phyloP scores from a whole-genome alignment of 2,113 vertebrate genomes.

The Silurus glanis region DNA sequence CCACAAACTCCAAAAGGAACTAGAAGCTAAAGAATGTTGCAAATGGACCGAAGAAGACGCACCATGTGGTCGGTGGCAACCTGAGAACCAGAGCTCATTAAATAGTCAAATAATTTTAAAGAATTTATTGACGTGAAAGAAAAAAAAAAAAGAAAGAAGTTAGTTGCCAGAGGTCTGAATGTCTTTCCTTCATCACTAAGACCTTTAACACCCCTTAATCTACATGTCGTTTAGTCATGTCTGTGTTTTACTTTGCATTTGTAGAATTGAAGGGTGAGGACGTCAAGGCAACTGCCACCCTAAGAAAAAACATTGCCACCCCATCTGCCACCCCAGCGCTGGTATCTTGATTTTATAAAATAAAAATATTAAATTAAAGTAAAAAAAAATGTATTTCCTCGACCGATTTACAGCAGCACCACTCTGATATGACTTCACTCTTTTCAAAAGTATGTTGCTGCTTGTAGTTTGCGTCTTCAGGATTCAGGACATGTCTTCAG shows the following conservation, averaged over 20 bases:
- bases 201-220: not conserved
- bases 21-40: not conserved
- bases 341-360: too few species aligned
- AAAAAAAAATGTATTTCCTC: too few species aligned
- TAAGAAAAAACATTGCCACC: too few species aligned
- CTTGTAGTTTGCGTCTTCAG: too few species aligned
- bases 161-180: not conserved
- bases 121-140: not conserved
- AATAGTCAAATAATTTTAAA: not conserved
- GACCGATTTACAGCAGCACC: too few species aligned
- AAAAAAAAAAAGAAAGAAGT: not conserved
- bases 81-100: not conserved
- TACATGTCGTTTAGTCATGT: not conserved
- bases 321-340: too few species aligned
- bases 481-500: too few species aligned
- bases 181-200: not conserved
- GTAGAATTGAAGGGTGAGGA: not conserved
- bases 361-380: too few species aligned
- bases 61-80: not conserved
- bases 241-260: not conserved
- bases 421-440: too few species aligned
- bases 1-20: not conserved
- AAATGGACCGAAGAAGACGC: not conserved
- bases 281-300: not conserved
- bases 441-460: too few species aligned